Evolutionary conservation across 1,140 invertebrate genomes (phyloP).

Genomic region (Xylocopa sonorina): DNA sequence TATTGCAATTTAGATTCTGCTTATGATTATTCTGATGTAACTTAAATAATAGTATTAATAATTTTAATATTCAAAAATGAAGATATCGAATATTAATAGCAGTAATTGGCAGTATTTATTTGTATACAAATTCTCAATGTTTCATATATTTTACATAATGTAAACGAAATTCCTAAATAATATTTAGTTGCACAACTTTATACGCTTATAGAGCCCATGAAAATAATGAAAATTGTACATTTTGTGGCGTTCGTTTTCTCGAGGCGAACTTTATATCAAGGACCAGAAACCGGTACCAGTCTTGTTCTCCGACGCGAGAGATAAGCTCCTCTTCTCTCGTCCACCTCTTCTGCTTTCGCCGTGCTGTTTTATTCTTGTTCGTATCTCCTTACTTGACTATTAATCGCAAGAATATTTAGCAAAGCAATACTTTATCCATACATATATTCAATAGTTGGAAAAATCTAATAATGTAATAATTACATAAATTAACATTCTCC

Average conservation of each 20-base stretch:
- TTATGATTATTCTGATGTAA: no score
- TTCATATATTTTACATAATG: no score
- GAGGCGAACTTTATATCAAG: conserved; percentile 1
- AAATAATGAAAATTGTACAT: neutral
- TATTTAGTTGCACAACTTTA: neutral
- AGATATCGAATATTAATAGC: no score
- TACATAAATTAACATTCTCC: neutral
- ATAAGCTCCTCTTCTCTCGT: conserved; percentile 14
- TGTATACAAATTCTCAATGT: no score
- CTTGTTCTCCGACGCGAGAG: conserved; percentile 17
- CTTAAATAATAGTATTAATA: no score
- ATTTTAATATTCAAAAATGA: no score
- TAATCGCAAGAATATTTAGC: conserved; percentile 6
- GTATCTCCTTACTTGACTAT: neutral
- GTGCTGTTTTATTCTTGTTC: neutral
- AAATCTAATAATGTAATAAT: neutral
- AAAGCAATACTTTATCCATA: neutral
- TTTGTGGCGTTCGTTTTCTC: neutral
- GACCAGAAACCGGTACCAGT: conserved; percentile 41
- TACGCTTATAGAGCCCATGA: neutral
- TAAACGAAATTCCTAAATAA: no score
- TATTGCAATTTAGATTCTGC: no score
- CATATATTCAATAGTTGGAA: neutral
- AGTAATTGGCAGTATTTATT: no score
- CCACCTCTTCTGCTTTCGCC: neutral